Base-by-base conservation (phyloP, 1,140 invertebrate genomes). In the Ooceraea biroi region DNA sequence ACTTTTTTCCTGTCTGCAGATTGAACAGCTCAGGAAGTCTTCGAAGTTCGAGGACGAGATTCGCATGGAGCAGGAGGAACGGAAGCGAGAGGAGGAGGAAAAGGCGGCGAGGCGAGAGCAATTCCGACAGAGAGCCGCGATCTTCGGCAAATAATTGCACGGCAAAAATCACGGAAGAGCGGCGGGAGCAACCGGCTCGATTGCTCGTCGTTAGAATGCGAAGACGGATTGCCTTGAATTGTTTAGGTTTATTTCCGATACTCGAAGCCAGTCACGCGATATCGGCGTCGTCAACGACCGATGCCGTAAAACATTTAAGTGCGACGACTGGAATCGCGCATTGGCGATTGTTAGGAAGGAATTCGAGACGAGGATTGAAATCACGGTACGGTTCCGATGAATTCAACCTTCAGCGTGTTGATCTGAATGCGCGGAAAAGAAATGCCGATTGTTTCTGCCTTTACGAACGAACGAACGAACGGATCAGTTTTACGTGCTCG, bases 21-120 rank as follows among this genome's bases (percentile, higher is more conserved):
- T 98, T 87, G 97, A 98, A 92, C 96, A 98, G 91, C 94, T 98
- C 48, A 93, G 96, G 10, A 96, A 96, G 89, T 95, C 96, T 61
- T 98, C 96, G 89, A 98, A 98, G 94, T 98, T 98, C 92, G 97
- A 98, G 90, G 96, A 97, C 86, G 98, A 98, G 94, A 98, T 98
- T 60, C 95, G 97, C 68, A 96, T 96, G 91, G 98, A 98, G 93
- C 97, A 98, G 91, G 97, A 98, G 91, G 97, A 98, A 88, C 96
- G 97, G 89, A 96, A 96, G 82, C 95, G 96, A 19, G 95, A 97
- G 90, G 97, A 97, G 83, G 97, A 98, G 90, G 97, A 98, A 87
- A 97, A 96, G 90, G 97, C 96, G 12, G 94, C 96, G 46, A 95
- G 97, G 69, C 96, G 96, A 89, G 96, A 96, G 88, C 96, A 96